Conservation (phyloP, 2,113 vertebrate species). For the Pyrgilauda ruficollis region DNA sequence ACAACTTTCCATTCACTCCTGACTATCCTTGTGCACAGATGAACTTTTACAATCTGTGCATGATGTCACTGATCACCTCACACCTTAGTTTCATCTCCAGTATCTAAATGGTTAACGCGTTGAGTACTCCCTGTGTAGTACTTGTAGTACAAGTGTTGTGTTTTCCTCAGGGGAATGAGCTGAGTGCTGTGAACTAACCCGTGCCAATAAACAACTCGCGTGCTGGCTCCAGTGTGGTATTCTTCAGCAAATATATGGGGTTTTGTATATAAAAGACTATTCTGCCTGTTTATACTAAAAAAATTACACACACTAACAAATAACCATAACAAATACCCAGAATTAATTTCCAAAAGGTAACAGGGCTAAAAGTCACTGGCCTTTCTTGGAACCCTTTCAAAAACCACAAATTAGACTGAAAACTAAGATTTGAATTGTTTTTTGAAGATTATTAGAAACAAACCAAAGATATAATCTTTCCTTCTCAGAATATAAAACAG, state of each 20-base stretch:
- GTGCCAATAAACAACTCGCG: neutral
- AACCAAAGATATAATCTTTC: neutral
- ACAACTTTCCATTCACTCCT: neutral
- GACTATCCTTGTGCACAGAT: neutral
- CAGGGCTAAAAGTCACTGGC: neutral
- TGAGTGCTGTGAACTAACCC: neutral
- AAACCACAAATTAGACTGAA: neutral
- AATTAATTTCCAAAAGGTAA: neutral
- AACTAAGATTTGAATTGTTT: neutral
- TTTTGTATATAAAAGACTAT: neutral
- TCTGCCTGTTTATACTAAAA: neutral
- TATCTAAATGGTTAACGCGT: neutral
- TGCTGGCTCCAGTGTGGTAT: neutral
- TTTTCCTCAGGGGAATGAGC: neutral
- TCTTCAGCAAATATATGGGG: neutral
- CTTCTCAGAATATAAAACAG: accelerated
- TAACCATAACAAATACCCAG: neutral
- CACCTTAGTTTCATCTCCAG: neutral
- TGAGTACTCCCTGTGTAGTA: neutral
- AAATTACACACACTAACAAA: neutral
- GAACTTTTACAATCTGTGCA: neutral
- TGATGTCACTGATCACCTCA: neutral
- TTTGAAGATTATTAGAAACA: neutral
- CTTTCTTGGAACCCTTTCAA: neutral
- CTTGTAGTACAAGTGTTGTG: neutral